A percentile compares a stretch with the other conserved stretches of the same genome.
Conservation (phyloP, 1,140 invertebrate species). For the Wasmannia auropunctata region DNA sequence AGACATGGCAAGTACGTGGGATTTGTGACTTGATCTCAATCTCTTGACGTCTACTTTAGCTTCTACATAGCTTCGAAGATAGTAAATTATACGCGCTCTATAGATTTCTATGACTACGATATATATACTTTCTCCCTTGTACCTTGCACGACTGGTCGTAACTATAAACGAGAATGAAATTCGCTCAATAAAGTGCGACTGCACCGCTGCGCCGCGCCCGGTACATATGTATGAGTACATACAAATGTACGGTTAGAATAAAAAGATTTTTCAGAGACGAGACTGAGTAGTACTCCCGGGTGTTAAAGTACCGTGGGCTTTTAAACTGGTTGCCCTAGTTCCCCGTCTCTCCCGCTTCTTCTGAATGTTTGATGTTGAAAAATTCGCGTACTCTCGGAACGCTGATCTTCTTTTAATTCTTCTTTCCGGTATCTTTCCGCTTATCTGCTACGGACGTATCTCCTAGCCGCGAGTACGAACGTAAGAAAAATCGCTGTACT, state of each 20-base stretch:
- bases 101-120: slow-evolving; percentile 47
- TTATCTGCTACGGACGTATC: slow-evolving; percentile 43
- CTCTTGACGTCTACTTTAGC: slow-evolving; percentile 30
- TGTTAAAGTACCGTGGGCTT: slow-evolving; percentile 51
- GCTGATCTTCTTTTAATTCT: slow-evolving; percentile 54
- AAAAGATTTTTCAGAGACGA: slow-evolving; percentile 68
- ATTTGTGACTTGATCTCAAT: slow-evolving; percentile 22
- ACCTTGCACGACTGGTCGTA: slow-evolving; percentile 26
- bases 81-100: slow-evolving; percentile 45
- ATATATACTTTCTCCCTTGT: slow-evolving; percentile 29
- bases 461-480: slow-evolving; percentile 22
- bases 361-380: slow-evolving; percentile 69
- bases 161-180: slow-evolving; percentile 55
- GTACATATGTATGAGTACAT: slow-evolving; percentile 41
- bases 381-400: slow-evolving; percentile 51
- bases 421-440: slow-evolving; percentile 54
- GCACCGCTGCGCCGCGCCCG: neutral
- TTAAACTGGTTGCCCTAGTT: slow-evolving; percentile 66
- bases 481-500: slow-evolving; percentile 52
- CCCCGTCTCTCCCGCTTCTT: slow-evolving; percentile 1
- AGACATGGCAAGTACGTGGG: neutral
- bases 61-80: neutral
- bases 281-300: slow-evolving; percentile 52
- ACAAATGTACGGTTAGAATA: slow-evolving; percentile 54
- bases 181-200: slow-evolving; percentile 39